Conservation (phyloP, 2,113 vertebrate species). For the Balaeniceps rex region DNA sequence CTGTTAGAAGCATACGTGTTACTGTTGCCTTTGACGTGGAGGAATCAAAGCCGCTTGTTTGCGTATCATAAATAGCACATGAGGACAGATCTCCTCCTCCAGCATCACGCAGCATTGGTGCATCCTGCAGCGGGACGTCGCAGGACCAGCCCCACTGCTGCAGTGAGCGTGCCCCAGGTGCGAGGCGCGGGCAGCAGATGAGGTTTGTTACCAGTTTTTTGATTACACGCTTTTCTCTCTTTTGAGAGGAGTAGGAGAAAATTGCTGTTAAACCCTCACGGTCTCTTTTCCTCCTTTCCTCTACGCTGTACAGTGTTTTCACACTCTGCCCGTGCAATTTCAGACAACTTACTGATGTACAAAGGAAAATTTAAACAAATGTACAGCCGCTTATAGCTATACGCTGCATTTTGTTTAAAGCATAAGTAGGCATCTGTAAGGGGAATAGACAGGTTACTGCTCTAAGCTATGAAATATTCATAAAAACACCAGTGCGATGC, state of each 20-base stretch:
- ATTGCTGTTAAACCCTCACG: background rate
- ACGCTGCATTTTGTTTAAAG: constrained; percentile 7
- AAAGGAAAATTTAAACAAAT: background rate
- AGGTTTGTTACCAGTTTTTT: background rate
- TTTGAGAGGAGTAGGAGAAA: background rate
- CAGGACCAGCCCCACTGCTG: background rate
- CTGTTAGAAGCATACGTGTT: background rate
- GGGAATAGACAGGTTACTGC: constrained; percentile 9
- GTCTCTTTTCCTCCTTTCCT: background rate
- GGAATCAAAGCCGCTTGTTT: background rate
- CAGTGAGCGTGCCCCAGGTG: accelerated
- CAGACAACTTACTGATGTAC: background rate
- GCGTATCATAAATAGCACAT: accelerated
- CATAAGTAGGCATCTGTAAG: background rate
- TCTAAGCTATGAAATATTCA: constrained; percentile 61
- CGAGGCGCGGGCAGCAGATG: background rate
- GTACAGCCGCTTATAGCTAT: background rate
- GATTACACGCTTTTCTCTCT: background rate
- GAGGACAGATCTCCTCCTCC: background rate
- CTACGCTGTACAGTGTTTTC: background rate
- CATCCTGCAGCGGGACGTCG: background rate
- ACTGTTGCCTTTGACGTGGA: background rate
- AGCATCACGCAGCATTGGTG: accelerated
- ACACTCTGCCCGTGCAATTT: background rate
- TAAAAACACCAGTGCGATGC: background rate